Percentiles rank a stretch among this genome's conserved stretches.
phyloP scores from a whole-genome alignment of 1,140 invertebrate genomes.

The Apis cerana region DNA sequence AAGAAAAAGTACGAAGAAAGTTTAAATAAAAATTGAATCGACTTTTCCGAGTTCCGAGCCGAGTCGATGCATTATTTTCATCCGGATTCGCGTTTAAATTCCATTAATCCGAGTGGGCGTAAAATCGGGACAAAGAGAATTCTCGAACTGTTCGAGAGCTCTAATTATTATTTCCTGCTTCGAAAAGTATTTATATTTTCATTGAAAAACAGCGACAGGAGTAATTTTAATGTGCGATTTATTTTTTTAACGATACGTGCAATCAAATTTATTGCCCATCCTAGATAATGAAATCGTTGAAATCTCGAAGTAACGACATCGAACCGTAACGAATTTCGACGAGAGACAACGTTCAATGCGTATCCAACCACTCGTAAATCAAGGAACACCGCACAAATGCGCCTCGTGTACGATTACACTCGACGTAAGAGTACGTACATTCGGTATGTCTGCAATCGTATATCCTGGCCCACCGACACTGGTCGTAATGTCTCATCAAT shows the following conservation, averaged over 20 bases:
- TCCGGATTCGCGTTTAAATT: neutral
- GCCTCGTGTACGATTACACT: slow-evolving; percentile 12
- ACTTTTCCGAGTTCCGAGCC: neutral
- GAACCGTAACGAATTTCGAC: neutral
- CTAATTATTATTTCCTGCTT: neutral
- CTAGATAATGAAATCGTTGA: neutral
- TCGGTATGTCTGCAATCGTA: slow-evolving; percentile 50
- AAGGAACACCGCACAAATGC: slow-evolving; percentile 42
- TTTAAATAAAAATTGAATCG: neutral
- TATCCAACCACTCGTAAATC: neutral
- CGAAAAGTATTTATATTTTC: neutral
- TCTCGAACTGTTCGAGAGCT: neutral
- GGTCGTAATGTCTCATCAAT: slow-evolving; percentile 65
- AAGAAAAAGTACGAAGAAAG: neutral
- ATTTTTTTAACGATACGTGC: neutral
- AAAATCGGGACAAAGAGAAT: neutral
- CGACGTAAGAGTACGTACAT: slow-evolving; percentile 23
- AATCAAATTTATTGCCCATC: too few species aligned
- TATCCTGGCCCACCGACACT: slow-evolving; percentile 38
- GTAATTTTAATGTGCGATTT: neutral
- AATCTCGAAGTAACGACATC: neutral
- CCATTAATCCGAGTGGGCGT: neutral
- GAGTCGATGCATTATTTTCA: neutral
- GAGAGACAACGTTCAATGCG: neutral
- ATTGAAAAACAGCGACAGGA: too few species aligned